These are phyloP conservation scores for Tenthredo livida DNA, from an alignment of 2,888 invertebrate genomes.

Conservation along the genomic window DNA sequence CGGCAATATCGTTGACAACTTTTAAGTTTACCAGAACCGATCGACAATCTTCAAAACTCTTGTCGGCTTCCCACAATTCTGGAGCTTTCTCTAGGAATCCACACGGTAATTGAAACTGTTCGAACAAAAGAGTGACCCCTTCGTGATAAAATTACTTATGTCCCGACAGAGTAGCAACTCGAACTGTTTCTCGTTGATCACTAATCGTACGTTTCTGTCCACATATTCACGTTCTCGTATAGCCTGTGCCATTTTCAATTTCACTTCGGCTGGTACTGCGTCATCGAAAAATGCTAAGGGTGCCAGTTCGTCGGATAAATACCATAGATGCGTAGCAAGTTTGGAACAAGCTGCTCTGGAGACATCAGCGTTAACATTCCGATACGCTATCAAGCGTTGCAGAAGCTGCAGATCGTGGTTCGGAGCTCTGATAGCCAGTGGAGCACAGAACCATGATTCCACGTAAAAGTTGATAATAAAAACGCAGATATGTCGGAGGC, in stretches of 20 bases:
- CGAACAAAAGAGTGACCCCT: conserved; percentile 41
- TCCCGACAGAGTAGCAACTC: neutral
- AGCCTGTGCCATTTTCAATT: neutral
- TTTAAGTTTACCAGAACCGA: neutral
- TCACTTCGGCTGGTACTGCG: neutral
- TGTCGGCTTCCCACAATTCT: conserved; percentile 32
- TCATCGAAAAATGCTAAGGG: neutral
- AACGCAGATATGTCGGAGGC: neutral
- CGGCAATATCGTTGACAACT: neutral
- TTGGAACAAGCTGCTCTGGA: neutral
- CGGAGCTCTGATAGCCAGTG: neutral
- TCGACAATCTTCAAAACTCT: neutral
- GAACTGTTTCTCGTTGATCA: neutral
- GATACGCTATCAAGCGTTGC: neutral
- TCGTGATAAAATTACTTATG: conserved; percentile 52
- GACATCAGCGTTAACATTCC: neutral
- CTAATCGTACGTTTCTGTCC: neutral
- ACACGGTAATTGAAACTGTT: conserved; percentile 47
- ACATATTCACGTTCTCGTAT: neutral
- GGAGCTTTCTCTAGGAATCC: conserved; percentile 47
- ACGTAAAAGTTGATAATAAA: neutral
- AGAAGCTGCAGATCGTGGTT: neutral
- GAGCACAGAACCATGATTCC: neutral
- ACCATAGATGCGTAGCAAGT: neutral
- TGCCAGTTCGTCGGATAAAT: neutral